Evolutionary conservation across 2,113 vertebrate species (phyloP).

Genomic region (Hassar affinis): DNA sequence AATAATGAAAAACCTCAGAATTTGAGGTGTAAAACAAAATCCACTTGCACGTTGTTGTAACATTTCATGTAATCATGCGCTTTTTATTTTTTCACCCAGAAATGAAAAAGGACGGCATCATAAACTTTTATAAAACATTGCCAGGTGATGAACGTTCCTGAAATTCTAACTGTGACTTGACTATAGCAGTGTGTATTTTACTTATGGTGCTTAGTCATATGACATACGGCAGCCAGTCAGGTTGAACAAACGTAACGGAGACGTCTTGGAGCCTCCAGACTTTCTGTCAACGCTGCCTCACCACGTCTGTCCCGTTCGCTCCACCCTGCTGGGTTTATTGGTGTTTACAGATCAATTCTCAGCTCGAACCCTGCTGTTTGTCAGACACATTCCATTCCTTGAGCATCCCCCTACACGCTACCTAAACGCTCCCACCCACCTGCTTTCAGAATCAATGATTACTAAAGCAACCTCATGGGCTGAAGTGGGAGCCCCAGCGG

Average conservation of each 20-base stretch:
- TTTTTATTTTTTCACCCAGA: too few relatives aligned
- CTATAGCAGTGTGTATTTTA: too few relatives aligned
- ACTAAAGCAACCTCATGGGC: constrained; percentile 28
- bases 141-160: too few relatives aligned
- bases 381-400: constrained; percentile 28
- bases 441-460: constrained; percentile 18
- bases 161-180: too few relatives aligned
- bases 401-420: constrained; percentile 1
- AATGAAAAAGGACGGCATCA: too few relatives aligned
- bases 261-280: constrained; percentile 8
- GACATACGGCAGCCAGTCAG: constrained; percentile 4
- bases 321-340: constrained; percentile 47
- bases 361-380: constrained; percentile 43
- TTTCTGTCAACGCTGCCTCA: background rate
- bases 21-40: too few relatives aligned
- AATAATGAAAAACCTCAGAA: too few relatives aligned
- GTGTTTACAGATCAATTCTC: constrained; percentile 51
- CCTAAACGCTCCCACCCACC: constrained; percentile 13
- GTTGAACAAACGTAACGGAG: constrained; percentile 38
- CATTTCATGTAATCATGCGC: too few relatives aligned
- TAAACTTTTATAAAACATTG: too few relatives aligned
- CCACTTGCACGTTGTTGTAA: too few relatives aligned
- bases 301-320: background rate
- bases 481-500: constrained; percentile 8
- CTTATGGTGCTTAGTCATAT: too few relatives aligned